Evolutionary conservation across 1,140 invertebrate species (phyloP).

Genomic region (Drosophila parabipectinata): DNA sequence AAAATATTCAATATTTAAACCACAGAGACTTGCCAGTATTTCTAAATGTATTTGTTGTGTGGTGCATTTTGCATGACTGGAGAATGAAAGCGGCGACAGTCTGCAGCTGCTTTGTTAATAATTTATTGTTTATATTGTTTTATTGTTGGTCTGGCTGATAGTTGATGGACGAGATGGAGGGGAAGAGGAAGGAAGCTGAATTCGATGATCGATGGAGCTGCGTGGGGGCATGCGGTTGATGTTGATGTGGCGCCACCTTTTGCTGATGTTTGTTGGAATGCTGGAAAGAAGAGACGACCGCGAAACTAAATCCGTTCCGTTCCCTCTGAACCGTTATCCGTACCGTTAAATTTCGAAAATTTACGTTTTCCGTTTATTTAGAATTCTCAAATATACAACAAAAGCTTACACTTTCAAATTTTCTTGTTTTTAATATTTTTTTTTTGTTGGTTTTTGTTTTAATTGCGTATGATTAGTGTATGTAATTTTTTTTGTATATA

Average conservation of each 20-base stretch:
- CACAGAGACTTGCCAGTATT: constrained; percentile 15
- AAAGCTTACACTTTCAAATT: constrained; percentile 75
- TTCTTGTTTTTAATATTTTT: constrained; percentile 44
- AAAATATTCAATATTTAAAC: constrained; percentile 3
- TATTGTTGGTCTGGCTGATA: constrained; percentile 48
- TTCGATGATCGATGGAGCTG: constrained; percentile 37
- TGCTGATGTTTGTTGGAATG: constrained; percentile 17
- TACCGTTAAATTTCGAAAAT: constrained; percentile 34
- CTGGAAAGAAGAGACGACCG: constrained; percentile 27
- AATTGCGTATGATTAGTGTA: constrained; percentile 59
- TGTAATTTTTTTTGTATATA: constrained; percentile 71
- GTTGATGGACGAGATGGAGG: constrained; percentile 49
- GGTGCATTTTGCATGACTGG: constrained; percentile 50
- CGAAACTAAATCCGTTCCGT: not conserved
- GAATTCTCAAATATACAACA: constrained; percentile 79
- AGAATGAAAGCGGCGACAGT: constrained; percentile 45
- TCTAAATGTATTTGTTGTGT: constrained; percentile 2
- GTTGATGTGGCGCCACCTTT: constrained; percentile 33
- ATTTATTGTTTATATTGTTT: constrained; percentile 37
- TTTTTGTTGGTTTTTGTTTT: constrained; percentile 52
- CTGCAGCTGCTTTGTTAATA: constrained; percentile 54
- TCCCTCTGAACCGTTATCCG: constrained; percentile 7
- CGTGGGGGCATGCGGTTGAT: constrained; percentile 32
- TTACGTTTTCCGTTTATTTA: constrained; percentile 68
- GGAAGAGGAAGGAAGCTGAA: constrained; percentile 24